These are phyloP conservation scores for Lutjanus argentimaculatus DNA, from an alignment of 2,797 vertebrate species.

Conservation along the genomic window DNA sequence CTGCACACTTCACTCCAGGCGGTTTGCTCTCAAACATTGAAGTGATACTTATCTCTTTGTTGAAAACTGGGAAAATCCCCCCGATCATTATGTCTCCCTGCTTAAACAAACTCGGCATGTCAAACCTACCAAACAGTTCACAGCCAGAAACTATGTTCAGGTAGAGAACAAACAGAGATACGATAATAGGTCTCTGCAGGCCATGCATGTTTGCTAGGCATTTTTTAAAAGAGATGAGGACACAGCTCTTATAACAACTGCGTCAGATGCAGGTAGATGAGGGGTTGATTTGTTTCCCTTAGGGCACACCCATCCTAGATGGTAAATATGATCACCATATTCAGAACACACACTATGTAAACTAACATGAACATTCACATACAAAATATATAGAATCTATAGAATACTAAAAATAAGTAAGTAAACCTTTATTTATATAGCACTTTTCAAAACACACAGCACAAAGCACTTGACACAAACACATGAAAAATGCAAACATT, in stretches of 20 bases:
- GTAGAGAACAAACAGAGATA: conserved; percentile 55
- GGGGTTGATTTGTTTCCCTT: conserved; percentile 33
- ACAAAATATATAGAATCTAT: too few species aligned
- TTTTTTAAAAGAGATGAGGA: conserved; percentile 20
- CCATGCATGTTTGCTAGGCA: conserved; percentile 60
- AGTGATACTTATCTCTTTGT: conserved; percentile 78
- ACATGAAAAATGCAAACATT: too few species aligned
- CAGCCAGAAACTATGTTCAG: conserved; percentile 66
- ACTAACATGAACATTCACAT: too few species aligned
- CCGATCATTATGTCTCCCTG: conserved; percentile 84
- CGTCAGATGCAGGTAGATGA: too few species aligned
- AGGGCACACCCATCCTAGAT: conserved; percentile 16
- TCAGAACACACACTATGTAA: too few species aligned
- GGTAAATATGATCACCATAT: too few species aligned
- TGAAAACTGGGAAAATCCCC: conserved; percentile 86
- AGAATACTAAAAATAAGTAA: too few species aligned
- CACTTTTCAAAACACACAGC: too few species aligned
- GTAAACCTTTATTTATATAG: too few species aligned
- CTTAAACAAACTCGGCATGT: conserved; percentile 77
- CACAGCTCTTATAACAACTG: conserved; percentile 36
- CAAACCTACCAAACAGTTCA: conserved; percentile 70
- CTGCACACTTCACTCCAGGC: conserved; percentile 64
- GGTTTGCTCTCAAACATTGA: conserved; percentile 70
- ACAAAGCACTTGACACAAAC: too few species aligned
- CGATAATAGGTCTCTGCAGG: conserved; percentile 15